Percentiles rank a stretch among this genome's conserved stretches.
Conservation (phyloP, 2,797 vertebrate species). For the Zalophus californianus region DNA sequence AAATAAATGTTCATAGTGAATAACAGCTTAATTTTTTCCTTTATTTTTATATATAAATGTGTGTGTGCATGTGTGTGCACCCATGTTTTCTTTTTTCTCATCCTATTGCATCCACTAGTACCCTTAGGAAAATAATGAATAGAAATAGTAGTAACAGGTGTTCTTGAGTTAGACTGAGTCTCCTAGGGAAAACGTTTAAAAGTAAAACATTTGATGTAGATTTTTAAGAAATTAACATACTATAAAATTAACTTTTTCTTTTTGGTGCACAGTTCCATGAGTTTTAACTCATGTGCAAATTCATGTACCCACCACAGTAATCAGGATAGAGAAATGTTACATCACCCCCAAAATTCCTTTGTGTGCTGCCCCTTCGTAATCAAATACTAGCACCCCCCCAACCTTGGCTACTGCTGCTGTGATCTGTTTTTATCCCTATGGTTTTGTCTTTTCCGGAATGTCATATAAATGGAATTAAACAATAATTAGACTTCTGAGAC, state of each 20-base stretch:
- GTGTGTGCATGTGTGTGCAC: neutral
- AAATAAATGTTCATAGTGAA: neutral
- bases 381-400: neutral
- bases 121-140: neutral
- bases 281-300: neutral
- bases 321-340: neutral
- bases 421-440: neutral
- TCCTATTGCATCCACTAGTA: neutral
- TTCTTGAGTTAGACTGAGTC: neutral
- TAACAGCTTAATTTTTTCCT: neutral
- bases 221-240: neutral
- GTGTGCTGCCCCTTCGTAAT: neutral
- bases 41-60: neutral
- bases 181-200: neutral
- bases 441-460: neutral
- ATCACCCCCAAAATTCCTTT: neutral
- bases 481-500: neutral
- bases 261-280: neutral
- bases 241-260: neutral
- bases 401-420: neutral
- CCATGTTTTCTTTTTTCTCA: conserved; percentile 13
- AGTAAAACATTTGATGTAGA: neutral
- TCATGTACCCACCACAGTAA: neutral
- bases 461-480: neutral
- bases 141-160: neutral